phyloP scores from a whole-genome alignment of 2,888 invertebrate genomes.

The Thyatira batis region DNA sequence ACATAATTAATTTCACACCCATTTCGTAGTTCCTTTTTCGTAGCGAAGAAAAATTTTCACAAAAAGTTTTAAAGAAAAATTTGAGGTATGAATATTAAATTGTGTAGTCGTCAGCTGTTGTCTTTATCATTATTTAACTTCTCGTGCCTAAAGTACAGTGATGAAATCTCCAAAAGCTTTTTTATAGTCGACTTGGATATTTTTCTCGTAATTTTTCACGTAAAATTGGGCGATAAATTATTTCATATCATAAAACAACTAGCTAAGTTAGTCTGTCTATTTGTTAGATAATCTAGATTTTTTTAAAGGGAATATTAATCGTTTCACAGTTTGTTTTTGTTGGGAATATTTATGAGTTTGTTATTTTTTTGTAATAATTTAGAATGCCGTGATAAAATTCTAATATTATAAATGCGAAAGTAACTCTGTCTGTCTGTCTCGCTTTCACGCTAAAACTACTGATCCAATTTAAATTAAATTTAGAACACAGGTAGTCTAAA shows the following conservation, averaged over 20 bases:
- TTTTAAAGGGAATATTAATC: background rate
- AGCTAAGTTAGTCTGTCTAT: background rate
- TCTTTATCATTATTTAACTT: background rate
- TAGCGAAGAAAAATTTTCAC: background rate
- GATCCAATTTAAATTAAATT: too few species aligned
- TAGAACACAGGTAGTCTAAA: too few species aligned
- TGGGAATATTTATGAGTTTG: too few species aligned
- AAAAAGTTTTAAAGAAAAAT: background rate
- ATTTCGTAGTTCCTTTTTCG: background rate
- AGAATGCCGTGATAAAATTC: too few species aligned
- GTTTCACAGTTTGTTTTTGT: too few species aligned
- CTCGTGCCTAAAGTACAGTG: background rate
- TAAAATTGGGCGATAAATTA: background rate
- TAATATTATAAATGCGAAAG: too few species aligned
- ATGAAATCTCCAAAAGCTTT: background rate
- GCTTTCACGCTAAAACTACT: too few species aligned
- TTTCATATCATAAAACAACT: background rate
- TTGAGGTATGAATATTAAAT: constrained; percentile 1
- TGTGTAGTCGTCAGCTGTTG: background rate
- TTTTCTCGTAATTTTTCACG: background rate
- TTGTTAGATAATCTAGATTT: background rate
- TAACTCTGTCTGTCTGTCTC: too few species aligned
- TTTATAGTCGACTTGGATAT: background rate
- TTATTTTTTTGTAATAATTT: too few species aligned
- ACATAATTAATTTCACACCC: background rate